These are phyloP conservation scores for Calephelis nemesis DNA, from an alignment of 1,140 invertebrate genomes.

Conservation along the genomic window DNA sequence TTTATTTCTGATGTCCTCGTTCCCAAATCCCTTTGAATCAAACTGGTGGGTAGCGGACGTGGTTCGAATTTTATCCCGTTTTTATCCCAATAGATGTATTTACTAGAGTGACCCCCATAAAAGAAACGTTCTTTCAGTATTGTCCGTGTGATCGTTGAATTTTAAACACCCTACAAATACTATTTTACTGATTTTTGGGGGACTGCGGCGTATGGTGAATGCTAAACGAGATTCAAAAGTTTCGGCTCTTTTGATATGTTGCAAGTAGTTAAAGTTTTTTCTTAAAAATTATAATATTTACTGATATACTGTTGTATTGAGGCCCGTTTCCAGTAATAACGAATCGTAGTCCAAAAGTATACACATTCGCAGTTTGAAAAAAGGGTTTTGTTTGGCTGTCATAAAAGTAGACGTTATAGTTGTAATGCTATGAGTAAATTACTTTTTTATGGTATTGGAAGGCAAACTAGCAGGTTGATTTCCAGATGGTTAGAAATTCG, in stretches of 20 bases:
- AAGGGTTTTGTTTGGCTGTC: too few species aligned
- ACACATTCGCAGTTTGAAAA: too few species aligned
- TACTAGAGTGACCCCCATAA: conserved; percentile 62
- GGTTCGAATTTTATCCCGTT: conserved; percentile 39
- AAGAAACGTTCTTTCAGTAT: conserved; percentile 59
- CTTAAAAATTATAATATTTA: neutral
- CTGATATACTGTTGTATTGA: neutral
- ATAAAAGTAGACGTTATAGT: too few species aligned
- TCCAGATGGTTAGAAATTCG: too few species aligned
- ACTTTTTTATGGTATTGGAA: too few species aligned
- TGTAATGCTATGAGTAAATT: too few species aligned
- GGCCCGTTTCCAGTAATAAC: neutral
- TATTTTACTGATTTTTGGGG: conserved; percentile 56
- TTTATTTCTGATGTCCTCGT: conserved; percentile 13
- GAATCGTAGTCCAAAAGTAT: too few species aligned
- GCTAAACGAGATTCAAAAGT: conserved; percentile 35
- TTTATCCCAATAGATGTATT: conserved; percentile 51
- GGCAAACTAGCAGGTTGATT: too few species aligned
- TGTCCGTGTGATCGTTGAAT: conserved; percentile 56
- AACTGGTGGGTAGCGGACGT: conserved; percentile 36
- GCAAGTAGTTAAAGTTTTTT: neutral
- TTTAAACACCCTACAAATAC: conserved; percentile 53
- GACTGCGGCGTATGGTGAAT: conserved; percentile 39
- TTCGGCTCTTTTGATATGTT: neutral
- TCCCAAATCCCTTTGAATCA: conserved; percentile 12